Conservation (phyloP, 2,797 vertebrate genomes). For the Phalanger gymnotis region DNA sequence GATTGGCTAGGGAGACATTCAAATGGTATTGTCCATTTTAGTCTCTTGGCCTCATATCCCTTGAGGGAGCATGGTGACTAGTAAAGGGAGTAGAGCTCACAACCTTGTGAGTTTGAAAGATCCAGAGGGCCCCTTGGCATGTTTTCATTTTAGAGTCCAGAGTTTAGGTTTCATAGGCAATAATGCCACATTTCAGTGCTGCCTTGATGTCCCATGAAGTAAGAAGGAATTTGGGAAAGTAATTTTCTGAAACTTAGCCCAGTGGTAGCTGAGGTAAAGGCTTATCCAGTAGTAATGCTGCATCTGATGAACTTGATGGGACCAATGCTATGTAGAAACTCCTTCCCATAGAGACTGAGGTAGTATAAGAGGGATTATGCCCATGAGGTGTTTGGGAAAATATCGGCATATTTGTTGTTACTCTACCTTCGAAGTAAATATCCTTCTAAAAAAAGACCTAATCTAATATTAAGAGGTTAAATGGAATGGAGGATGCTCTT, state of each 20-base stretch:
- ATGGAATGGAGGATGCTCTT: too few species aligned
- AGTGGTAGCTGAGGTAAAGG: neutral
- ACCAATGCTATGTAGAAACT: neutral
- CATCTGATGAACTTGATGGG: neutral
- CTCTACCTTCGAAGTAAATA: neutral
- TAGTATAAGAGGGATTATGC: neutral
- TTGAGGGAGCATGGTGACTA: neutral
- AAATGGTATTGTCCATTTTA: neutral
- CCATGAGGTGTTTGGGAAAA: neutral
- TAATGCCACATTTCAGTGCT: neutral
- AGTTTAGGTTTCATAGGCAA: neutral
- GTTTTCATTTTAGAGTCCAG: neutral
- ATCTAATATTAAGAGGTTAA: neutral
- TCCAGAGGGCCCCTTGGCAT: neutral
- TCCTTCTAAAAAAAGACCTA: neutral
- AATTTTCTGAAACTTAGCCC: neutral
- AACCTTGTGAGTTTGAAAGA: neutral
- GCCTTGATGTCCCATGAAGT: neutral
- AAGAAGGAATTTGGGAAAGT: neutral
- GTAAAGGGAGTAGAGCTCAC: neutral
- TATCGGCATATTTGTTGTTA: neutral
- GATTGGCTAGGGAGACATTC: neutral
- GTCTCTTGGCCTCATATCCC: neutral
- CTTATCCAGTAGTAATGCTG: neutral
- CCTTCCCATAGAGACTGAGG: neutral